These are phyloP conservation scores for Trematomus loennbergii DNA, from an alignment of 2,113 vertebrate species.

Conservation along the genomic window DNA sequence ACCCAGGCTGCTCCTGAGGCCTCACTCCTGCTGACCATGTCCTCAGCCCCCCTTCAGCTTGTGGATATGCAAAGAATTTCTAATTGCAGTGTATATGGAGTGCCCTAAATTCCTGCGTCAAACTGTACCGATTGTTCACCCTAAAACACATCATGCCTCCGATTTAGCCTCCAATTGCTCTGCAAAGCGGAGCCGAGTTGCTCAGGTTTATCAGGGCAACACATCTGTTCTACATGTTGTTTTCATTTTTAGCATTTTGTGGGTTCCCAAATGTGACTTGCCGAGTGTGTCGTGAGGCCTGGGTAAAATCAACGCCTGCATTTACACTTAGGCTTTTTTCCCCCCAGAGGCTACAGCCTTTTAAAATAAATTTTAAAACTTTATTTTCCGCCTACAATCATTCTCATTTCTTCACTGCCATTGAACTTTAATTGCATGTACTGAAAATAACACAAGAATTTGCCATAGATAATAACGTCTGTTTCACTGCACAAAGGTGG, in stretches of 20 bases:
- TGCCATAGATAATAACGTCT: constrained; percentile 77
- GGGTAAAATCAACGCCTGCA: constrained; percentile 56
- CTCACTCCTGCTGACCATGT: constrained; percentile 63
- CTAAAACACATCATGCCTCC: constrained; percentile 54
- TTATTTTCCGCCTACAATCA: constrained; percentile 54
- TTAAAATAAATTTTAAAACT: constrained; percentile 57
- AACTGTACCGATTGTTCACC: constrained; percentile 44
- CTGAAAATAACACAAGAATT: constrained; percentile 75
- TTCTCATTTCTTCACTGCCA: constrained; percentile 66
- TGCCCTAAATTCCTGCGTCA: constrained; percentile 63
- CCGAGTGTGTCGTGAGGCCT: constrained; percentile 45
- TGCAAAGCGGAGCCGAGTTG: constrained; percentile 33
- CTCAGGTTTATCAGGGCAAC: constrained; percentile 66
- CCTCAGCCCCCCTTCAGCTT: constrained; percentile 63
- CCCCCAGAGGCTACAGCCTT: constrained; percentile 27
- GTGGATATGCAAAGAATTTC: constrained; percentile 70
- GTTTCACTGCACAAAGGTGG: constrained; percentile 69
- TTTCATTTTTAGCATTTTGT: constrained; percentile 73
- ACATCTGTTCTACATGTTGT: constrained; percentile 70
- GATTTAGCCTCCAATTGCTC: constrained; percentile 22
- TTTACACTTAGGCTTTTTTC: constrained; percentile 31
- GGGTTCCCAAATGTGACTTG: constrained; percentile 73
- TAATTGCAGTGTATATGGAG: constrained; percentile 64
- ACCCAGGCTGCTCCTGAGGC: constrained; percentile 60
- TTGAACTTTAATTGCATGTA: constrained; percentile 64